A percentile compares a stretch with the other conserved stretches of the same genome.
These are phyloP conservation scores for Electrophaes corylata DNA, from an alignment of 2,888 invertebrate genomes.

Conservation along the genomic window DNA sequence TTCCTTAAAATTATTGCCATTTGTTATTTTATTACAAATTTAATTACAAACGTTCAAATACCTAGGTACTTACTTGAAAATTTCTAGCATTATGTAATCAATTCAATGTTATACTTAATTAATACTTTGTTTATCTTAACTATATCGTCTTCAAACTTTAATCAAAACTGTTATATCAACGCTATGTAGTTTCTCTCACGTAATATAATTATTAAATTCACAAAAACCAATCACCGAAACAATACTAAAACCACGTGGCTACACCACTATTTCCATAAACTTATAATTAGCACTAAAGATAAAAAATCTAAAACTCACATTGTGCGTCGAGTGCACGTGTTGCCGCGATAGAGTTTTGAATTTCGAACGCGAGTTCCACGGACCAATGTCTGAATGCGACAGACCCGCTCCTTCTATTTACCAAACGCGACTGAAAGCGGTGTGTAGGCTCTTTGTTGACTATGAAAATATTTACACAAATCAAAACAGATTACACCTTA, in stretches of 20 bases:
- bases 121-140: too few relatives aligned
- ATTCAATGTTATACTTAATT: too few relatives aligned
- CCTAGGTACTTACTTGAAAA: too few relatives aligned
- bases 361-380: slow-evolving; percentile 28
- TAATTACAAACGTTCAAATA: too few relatives aligned
- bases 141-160: neutral
- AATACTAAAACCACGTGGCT: slow-evolving; percentile 14
- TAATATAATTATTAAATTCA: neutral
- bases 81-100: too few relatives aligned
- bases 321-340: slow-evolving; percentile 33
- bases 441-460: slow-evolving; percentile 53
- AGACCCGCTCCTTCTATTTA: slow-evolving; percentile 61
- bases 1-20: too few relatives aligned
- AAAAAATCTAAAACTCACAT: slow-evolving; percentile 34
- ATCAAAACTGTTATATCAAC: neutral
- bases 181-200: neutral
- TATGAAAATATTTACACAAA: slow-evolving; percentile 59
- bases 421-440: slow-evolving; percentile 50
- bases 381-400: slow-evolving; percentile 44
- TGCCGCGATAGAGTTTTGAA: slow-evolving; percentile 30
- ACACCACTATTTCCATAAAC: slow-evolving; percentile 1
- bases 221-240: slow-evolving; percentile 9
- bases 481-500: slow-evolving; percentile 53
- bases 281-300: slow-evolving; percentile 14
- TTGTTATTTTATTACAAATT: too few relatives aligned